Base-by-base conservation (phyloP, 2,888 invertebrate genomes). In the Artemia sp. region DNA sequence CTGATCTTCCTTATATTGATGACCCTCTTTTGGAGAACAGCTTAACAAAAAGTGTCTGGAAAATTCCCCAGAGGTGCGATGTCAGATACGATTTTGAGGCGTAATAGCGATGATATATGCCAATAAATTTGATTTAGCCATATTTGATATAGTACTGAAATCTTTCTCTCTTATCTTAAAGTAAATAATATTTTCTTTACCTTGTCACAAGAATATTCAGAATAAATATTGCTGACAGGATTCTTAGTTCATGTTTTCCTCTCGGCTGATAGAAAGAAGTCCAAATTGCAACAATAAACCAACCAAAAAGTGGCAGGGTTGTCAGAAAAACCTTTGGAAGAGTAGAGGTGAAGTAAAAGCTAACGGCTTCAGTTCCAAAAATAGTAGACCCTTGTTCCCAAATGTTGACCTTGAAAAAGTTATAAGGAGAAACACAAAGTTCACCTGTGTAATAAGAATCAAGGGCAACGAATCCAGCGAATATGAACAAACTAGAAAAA, bases 361-460 rank as follows among this genome's bases (percentile, higher is more conserved):
- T 58, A 24, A 58, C 11, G 10, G 64, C 64, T 58, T 58, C 64
- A n/a, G 64, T 58, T 58, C 64, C 64, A 58, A 58, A 58, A 8
- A 10, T 58, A 10, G 64, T 19, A n/a, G 64, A 58, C 24, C 64
- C 64, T 58, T 58, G 64, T n/a, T 58, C 64, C 64, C 64, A 58
- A 24, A 58, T 9, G 64, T 58, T 58, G 10, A 58, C 10, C 10
- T 58, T 58, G 64, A 58, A 58, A 24, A 58, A 58, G 14, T 19
- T 58, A 24, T 58, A 58, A n/a, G 64, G 10, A 8, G 64, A n/a
- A 9, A 58, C n/a, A 9, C n/a, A 8, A 24, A 58, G 24, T 8
- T 58, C 24, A 24, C 24, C 24, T 24, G 24, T 19, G 64, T 19
- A 58, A 24, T 58, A 9, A 10, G 64, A 58, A 10, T 58, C 64